Conservation (phyloP, 1,140 invertebrate genomes). For the Megalonaias nervosa region DNA sequence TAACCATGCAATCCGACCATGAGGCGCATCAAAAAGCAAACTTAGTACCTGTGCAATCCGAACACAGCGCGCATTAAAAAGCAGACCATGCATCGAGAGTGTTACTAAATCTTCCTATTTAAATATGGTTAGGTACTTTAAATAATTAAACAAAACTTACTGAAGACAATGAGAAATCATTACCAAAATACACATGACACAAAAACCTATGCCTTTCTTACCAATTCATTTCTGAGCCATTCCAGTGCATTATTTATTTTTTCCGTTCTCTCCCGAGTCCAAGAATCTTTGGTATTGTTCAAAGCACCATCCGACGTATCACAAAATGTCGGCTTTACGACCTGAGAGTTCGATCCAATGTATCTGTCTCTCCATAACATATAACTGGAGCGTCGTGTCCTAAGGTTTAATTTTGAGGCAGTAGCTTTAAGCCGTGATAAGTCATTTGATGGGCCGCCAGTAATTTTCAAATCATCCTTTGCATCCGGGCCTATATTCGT, state of each 20-base stretch:
- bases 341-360: constrained; percentile 24
- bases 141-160: too few species aligned
- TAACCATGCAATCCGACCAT: too few species aligned
- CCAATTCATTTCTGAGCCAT: constrained; percentile 51
- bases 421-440: constrained; percentile 41
- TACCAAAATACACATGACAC: too few species aligned
- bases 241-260: constrained; percentile 52
- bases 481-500: too few species aligned
- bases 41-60: too few species aligned
- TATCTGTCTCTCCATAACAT: constrained; percentile 48
- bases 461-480: too few species aligned
- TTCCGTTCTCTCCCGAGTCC: constrained; percentile 51
- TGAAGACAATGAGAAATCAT: too few species aligned
- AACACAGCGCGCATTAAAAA: too few species aligned
- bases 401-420: constrained; percentile 27
- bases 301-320: constrained; percentile 24
- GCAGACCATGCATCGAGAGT: too few species aligned
- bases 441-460: constrained; percentile 3
- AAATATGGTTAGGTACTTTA: too few species aligned
- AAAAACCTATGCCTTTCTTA: constrained; percentile 24
- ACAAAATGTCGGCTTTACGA: constrained; percentile 30
- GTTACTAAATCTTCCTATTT: too few species aligned
- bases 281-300: constrained; percentile 32
- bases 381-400: constrained; percentile 43
- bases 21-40: too few species aligned